A percentile compares a stretch with the other conserved stretches of the same genome.
Evolutionary conservation across 1,140 invertebrate species (phyloP).

Genomic region (Euura lappo): DNA sequence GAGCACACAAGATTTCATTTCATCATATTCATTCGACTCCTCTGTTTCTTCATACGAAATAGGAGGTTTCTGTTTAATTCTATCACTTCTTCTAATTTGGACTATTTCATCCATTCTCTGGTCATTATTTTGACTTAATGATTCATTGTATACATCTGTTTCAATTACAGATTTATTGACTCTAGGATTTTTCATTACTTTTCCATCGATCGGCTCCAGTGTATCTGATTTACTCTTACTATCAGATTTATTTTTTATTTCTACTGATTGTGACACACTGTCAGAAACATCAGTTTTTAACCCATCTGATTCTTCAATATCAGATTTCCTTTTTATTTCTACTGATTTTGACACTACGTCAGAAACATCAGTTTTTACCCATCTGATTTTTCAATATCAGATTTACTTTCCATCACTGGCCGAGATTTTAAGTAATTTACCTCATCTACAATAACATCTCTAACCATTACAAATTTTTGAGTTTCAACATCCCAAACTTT

Average conservation of each 20-base stretch:
- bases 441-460: too few species aligned
- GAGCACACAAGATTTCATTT: slow-evolving; percentile 43
- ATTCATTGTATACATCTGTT: not conserved
- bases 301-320: slow-evolving; percentile 8
- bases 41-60: slow-evolving; percentile 29
- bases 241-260: too few species aligned
- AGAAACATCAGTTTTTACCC: slow-evolving; percentile 33
- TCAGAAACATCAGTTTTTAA: not conserved
- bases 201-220: not conserved
- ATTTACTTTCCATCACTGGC: slow-evolving; percentile 21
- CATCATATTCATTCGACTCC: slow-evolving; percentile 23
- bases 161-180: too few species aligned
- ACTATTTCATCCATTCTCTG: slow-evolving; percentile 11
- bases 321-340: slow-evolving; percentile 38
- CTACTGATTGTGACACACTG: not conserved
- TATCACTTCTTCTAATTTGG: slow-evolving; percentile 38
- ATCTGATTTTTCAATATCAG: too few species aligned
- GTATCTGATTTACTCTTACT: not conserved
- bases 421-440: slow-evolving; percentile 28
- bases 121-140: slow-evolving; percentile 4
- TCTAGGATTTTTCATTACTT: not conserved
- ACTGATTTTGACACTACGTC: slow-evolving; percentile 47
- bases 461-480: too few species aligned
- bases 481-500: too few species aligned
- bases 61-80: slow-evolving; percentile 33